Percentiles rank a stretch among this genome's conserved stretches.
phyloP scores from a whole-genome alignment of 2,888 invertebrate genomes.

The Ochropleura plecta region DNA sequence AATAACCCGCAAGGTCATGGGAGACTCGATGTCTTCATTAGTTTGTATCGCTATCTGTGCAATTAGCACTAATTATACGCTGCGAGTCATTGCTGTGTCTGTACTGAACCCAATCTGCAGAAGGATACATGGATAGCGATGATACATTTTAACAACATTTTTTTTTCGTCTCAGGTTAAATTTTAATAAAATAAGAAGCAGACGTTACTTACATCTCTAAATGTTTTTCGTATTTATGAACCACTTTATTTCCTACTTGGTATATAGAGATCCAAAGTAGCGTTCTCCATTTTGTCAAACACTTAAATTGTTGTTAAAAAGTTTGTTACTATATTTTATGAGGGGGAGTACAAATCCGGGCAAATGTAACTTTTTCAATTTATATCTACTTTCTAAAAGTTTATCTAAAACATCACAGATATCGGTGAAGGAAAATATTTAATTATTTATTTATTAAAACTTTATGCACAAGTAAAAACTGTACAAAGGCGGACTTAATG shows the following conservation, averaged over 20 bases:
- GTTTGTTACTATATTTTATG: neutral
- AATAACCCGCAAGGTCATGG: constrained; percentile 56
- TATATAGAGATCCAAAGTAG: neutral
- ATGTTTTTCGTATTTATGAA: neutral
- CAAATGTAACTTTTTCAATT: too few species aligned
- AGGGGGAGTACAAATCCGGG: neutral
- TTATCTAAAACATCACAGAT: too few species aligned
- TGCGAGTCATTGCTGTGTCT: constrained; percentile 11
- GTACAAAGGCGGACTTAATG: too few species aligned
- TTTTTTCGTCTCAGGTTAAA: neutral
- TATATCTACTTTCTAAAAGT: too few species aligned
- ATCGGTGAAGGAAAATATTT: too few species aligned
- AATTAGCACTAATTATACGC: constrained; percentile 51
- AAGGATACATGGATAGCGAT: neutral
- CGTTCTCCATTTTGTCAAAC: neutral
- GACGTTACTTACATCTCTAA: too few species aligned
- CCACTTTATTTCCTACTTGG: neutral
- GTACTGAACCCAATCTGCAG: constrained; percentile 8
- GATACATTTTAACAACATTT: neutral
- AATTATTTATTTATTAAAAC: too few species aligned
- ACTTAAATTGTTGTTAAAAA: neutral
- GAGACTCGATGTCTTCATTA: constrained; percentile 61
- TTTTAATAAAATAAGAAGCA: neutral
- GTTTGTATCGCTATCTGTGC: constrained; percentile 27
- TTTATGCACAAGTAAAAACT: too few species aligned